Percentiles rank a stretch among this genome's conserved stretches.
These are phyloP conservation scores for Esperia sulphurella DNA, from an alignment of 2,888 invertebrate genomes.

Conservation along the genomic window DNA sequence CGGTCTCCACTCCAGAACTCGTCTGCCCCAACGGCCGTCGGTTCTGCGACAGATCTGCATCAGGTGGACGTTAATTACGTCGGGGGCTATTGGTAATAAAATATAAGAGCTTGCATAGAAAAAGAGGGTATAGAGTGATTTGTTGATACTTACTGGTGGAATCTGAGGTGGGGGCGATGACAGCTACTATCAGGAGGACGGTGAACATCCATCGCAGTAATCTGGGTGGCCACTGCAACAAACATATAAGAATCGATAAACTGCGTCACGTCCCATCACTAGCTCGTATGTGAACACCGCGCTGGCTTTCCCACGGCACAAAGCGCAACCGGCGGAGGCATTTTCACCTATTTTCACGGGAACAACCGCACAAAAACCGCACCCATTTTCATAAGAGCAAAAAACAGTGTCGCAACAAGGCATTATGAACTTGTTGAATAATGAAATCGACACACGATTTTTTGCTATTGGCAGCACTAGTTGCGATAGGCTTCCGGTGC, in stretches of 20 bases:
- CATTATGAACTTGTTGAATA: slow-evolving; percentile 39
- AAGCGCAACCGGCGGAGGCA: slow-evolving; percentile 37
- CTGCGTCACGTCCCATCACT: slow-evolving; percentile 29
- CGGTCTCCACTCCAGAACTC: too few relatives aligned
- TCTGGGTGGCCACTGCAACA: slow-evolving; percentile 81
- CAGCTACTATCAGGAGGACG: slow-evolving; percentile 74
- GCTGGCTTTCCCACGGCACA: slow-evolving; percentile 56
- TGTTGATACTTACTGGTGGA: slow-evolving; percentile 63
- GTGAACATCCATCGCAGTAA: slow-evolving; percentile 76
- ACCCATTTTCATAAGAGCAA: slow-evolving; percentile 50
- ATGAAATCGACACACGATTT: slow-evolving; percentile 45
- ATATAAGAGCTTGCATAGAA: too few relatives aligned
- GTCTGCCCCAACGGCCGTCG: too few relatives aligned
- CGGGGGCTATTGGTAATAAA: too few relatives aligned
- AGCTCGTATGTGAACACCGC: slow-evolving; percentile 31
- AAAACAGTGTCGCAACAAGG: slow-evolving; percentile 34
- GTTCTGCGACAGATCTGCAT: too few relatives aligned
- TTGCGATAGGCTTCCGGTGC: slow-evolving; percentile 20
- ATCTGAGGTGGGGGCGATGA: slow-evolving; percentile 76
- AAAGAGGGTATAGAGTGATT: too few relatives aligned
- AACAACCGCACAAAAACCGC: slow-evolving; percentile 48
- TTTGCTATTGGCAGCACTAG: slow-evolving; percentile 27
- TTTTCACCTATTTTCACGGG: slow-evolving; percentile 71
- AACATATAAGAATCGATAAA: slow-evolving; percentile 29
- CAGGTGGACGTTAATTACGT: too few relatives aligned